These are phyloP conservation scores for Andrena dorsata DNA, from an alignment of 2,888 invertebrate species.

Conservation along the genomic window DNA sequence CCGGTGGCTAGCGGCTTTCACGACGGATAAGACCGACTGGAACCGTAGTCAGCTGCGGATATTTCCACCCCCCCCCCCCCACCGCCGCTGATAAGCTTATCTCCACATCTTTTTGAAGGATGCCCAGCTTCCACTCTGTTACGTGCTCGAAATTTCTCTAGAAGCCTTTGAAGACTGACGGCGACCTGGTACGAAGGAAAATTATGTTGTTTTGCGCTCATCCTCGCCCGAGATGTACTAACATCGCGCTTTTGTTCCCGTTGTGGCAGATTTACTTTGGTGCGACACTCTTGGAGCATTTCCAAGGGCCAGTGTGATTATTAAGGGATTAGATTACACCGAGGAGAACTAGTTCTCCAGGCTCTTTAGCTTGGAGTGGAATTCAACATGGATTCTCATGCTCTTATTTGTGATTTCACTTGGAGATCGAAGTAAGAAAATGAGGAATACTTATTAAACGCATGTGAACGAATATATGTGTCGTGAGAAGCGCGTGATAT, in stretches of 20 bases:
- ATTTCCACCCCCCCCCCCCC: slow-evolving; percentile 34
- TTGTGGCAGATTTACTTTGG: no score
- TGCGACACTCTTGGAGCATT: no score
- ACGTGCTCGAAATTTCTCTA: slow-evolving; percentile 2
- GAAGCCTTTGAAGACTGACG: not conserved
- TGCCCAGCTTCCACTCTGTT: slow-evolving; percentile 1
- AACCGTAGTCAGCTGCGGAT: slow-evolving; percentile 25
- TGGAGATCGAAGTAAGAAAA: no score
- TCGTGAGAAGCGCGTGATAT: not conserved
- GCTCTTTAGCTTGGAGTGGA: no score
- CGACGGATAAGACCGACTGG: slow-evolving; percentile 14
- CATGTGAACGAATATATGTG: not conserved
- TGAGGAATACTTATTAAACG: not conserved
- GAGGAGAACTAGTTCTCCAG: no score
- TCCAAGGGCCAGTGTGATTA: no score
- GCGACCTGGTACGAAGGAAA: not conserved
- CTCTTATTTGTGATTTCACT: no score
- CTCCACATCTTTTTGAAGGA: slow-evolving; percentile 7
- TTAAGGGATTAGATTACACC: no score
- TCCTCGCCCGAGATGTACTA: not conserved
- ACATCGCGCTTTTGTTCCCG: no score
- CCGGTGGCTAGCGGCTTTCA: slow-evolving; percentile 27
- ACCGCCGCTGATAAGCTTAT: slow-evolving; percentile 29
- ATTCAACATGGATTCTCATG: no score
- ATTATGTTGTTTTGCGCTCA: not conserved